These are phyloP conservation scores for Zosterops borbonicus DNA, from an alignment of 2,113 vertebrate species.

Conservation along the genomic window DNA sequence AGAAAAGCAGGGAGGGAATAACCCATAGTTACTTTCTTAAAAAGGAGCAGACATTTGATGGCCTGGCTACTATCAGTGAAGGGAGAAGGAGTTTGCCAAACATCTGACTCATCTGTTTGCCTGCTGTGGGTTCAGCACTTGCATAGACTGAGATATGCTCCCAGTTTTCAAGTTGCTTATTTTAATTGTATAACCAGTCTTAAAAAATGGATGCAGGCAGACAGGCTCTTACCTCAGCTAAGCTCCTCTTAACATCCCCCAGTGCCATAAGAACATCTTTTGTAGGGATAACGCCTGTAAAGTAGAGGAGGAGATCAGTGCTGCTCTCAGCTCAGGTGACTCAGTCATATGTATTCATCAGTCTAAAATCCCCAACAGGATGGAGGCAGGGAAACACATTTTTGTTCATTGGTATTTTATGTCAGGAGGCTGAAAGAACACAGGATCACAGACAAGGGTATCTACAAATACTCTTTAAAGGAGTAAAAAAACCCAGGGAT, in stretches of 20 bases:
- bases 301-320: slow-evolving; percentile 16
- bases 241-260: slow-evolving; percentile 83
- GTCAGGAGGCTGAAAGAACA: neutral
- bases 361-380: neutral
- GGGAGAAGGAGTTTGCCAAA: slow-evolving; percentile 18
- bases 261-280: slow-evolving; percentile 90
- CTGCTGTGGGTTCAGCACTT: neutral
- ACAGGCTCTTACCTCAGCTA: slow-evolving; percentile 82
- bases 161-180: slow-evolving; percentile 9
- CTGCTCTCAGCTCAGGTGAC: neutral
- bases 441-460: neutral
- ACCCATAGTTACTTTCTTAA: neutral
- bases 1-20: neutral
- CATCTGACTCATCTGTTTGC: neutral
- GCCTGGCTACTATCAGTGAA: slow-evolving; percentile 4
- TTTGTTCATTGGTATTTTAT: neutral
- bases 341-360: neutral
- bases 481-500: neutral
- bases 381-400: neutral
- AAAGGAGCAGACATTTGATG: slow-evolving; percentile 13
- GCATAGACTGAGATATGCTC: neutral
- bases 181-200: slow-evolving; percentile 18
- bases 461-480: neutral
- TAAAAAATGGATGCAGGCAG: neutral
- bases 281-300: slow-evolving; percentile 85